A percentile compares a stretch with the other conserved stretches of the same genome.
phyloP scores from a whole-genome alignment of 2,113 vertebrate species.

The Macquaria ambigua region DNA sequence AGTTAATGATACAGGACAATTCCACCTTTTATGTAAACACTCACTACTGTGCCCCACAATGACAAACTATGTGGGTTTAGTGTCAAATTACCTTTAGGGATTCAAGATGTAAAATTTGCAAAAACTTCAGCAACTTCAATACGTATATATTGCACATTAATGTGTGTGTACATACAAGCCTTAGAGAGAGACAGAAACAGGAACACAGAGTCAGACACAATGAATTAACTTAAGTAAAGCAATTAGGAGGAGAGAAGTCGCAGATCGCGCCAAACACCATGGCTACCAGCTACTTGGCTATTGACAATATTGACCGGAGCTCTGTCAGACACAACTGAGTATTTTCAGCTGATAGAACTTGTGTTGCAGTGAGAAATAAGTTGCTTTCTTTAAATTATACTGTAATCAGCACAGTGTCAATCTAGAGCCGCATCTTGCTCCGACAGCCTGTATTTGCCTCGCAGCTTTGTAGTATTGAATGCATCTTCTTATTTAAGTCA shows the following conservation, averaged over 20 bases:
- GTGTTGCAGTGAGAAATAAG: constrained; percentile 48
- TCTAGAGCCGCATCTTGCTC: not conserved
- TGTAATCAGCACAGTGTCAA: constrained; percentile 43
- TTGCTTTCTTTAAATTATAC: constrained; percentile 53
- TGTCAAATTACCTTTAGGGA: not conserved
- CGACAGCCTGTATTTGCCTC: constrained; percentile 25
- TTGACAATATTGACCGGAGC: constrained; percentile 72
- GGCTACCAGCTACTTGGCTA: constrained; percentile 64
- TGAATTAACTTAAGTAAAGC: constrained; percentile 59
- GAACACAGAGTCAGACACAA: constrained; percentile 33
- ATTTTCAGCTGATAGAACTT: constrained; percentile 43
- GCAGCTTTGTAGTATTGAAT: constrained; percentile 16
- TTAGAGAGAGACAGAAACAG: constrained; percentile 11
- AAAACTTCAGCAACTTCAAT: not conserved
- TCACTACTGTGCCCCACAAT: not conserved
- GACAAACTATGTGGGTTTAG: not conserved
- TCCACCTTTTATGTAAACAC: not conserved
- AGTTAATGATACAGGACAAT: not conserved
- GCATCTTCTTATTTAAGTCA: constrained; percentile 5
- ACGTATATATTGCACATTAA: not conserved
- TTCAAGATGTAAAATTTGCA: not conserved
- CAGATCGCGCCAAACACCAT: constrained; percentile 41
- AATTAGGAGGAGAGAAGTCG: constrained; percentile 57
- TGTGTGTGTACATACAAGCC: constrained; percentile 16
- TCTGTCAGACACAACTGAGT: constrained; percentile 60